Base-by-base conservation (phyloP, 2,888 invertebrate genomes). In the Lasius fuliginosus region DNA sequence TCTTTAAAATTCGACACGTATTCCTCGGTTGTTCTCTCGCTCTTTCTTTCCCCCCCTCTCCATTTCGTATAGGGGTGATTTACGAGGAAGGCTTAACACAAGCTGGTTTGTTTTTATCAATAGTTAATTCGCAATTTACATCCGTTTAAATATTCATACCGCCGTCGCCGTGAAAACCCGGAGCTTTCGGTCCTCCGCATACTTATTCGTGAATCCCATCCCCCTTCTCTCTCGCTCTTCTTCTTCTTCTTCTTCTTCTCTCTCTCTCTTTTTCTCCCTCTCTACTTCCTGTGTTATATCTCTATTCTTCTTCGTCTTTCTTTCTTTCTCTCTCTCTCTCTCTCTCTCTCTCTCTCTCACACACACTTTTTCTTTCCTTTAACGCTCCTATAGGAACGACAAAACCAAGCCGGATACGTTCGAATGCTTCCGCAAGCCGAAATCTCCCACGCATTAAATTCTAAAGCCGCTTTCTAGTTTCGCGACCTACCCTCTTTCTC, bases 71-170 rank as follows among this genome's bases (percentile, higher is more conserved):
- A 86, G 86, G 76, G 87, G 89, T 92, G 92, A 91, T 91, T 91
- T 92, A 91, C 87, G 91, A 86, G 88, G 73, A 84, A 86, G 92
- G 88, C 90, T 91, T 90, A 91, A 86, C 89, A 82, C 87, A 82
- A 90, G 87, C 88, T 88, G 90, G 89, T 92, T 92, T 93, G 92
- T 93, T 92, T 92, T 92, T 92, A 92, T 92, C 92, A 92, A 92
- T 92, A 92, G 91, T 92, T 92, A 92, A 93, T 92, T 91, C 91
- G 88, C 91, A 93, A 92, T 92, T 92, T 93, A 92, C 93, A 92
- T 93, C 88, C 90, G 85, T 88, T 93, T 92, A 93, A 92, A 92
- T 93, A 92, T 93, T 93, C 92, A 93, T 90, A 91, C 90, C 84
- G 83, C 73, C 69, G 86, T 87, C 82, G 87, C 83, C 90, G 85